These are phyloP conservation scores for Xestia ashworthii DNA, from an alignment of 2,888 invertebrate genomes.

Conservation along the genomic window DNA sequence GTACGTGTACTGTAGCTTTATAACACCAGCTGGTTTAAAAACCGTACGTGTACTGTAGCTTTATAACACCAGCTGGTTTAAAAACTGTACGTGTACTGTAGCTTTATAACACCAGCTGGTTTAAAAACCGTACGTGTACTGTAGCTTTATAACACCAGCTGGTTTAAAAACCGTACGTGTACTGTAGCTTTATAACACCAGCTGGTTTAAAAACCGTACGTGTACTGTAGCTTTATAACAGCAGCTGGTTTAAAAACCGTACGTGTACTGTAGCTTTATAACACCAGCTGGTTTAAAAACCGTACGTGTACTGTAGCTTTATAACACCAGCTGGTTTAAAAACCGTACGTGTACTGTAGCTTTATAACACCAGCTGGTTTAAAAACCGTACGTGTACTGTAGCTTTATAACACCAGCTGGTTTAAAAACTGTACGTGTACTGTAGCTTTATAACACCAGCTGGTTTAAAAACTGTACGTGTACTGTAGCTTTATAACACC, in stretches of 20 bases:
- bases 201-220: not conserved
- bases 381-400: not conserved
- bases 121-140: not conserved
- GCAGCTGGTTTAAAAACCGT: not conserved
- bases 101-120: not conserved
- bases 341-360: not conserved
- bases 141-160: not conserved
- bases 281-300: not conserved
- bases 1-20: not conserved
- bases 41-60: not conserved
- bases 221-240: not conserved
- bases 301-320: not conserved
- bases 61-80: not conserved
- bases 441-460: not conserved
- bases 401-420: not conserved
- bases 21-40: not conserved
- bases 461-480: not conserved
- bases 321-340: not conserved
- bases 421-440: not conserved
- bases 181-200: not conserved
- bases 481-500: not conserved
- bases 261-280: not conserved
- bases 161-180: not conserved
- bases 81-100: not conserved
- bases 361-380: not conserved